Evolutionary conservation across 37 sponge, comb jelly and placozoan genomes (phyloP), one percentile per base, ranked within the genome.

Genomic region (Crambe crambe): DNA sequence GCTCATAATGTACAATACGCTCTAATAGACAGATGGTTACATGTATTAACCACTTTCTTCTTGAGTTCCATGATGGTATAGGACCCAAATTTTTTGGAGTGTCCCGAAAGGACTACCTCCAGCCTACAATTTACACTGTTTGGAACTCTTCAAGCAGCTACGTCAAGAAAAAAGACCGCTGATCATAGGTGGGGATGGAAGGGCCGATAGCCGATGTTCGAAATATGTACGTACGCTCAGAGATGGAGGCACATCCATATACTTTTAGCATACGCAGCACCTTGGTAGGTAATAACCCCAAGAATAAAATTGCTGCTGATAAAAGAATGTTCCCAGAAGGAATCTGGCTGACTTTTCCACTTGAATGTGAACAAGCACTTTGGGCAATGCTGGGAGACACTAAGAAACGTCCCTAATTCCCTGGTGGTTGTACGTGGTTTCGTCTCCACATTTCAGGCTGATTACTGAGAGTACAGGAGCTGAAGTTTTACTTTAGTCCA

Each of bases 291-390:
- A 83, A 82, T 17, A n/a, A n/a, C n/a, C n/a, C n/a, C n/a, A n/a
- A n/a, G n/a, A n/a, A n/a, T n/a, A n/a, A n/a, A n/a, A n/a, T n/a
- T n/a, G n/a, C n/a, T n/a, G n/a, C n/a, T n/a, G n/a, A n/a, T n/a
- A 76, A 31, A 25, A 69, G 56, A 15, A 88, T 75, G 39, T 88
- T 88, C 51, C 89, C 89, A 76, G 79, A 73, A 34, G 89, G 89
- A 20, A 69, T 68, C 34, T 70, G 88, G 88, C 41, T 87, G 87
- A 27, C 87, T 87, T 1, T 79, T 79, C 83, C 89, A 88, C 15
- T 38, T 40, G 25, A 1, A 39, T 6, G 23, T 17, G 4, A 70
- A 30, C 26, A 3, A 2, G 42, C 89, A 88, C 17, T 41, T 40
- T 23, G 30, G 37, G 34, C 88, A 81, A 0, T 31, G 22, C 56